Evolutionary conservation across 53 echinoderm and acorn worm genomes (phyloP).

Genomic region (Arbacia lixula): DNA sequence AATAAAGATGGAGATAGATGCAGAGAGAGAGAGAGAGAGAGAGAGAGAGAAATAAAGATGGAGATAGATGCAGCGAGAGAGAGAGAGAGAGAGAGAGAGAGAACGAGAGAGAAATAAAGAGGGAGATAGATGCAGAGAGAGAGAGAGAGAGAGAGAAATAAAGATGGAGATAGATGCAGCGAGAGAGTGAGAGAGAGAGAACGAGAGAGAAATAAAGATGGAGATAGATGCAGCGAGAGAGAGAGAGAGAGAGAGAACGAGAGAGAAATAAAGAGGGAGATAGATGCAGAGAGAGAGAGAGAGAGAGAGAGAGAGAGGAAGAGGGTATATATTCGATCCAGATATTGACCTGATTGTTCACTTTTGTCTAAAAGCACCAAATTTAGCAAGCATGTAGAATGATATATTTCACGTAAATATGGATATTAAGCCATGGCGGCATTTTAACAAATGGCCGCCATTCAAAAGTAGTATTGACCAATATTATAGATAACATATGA

Average conservation of each 20-base stretch:
- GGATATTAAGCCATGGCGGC: no score
- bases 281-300: neutral
- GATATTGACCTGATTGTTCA: no score
- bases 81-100: no score
- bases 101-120: no score
- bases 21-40: neutral
- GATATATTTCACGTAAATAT: no score
- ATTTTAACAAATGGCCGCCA: no score
- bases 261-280: neutral
- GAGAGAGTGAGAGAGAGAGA: neutral
- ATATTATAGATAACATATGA: no score
- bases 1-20: neutral
- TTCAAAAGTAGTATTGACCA: no score
- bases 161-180: neutral
- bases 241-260: neutral
- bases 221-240: neutral
- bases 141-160: neutral
- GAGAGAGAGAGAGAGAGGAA: neutral
- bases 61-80: no score
- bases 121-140: neutral
- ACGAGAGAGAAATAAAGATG: neutral
- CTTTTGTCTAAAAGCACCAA: no score
- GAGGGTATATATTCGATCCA: neutral
- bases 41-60: no score
- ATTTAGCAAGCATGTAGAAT: no score